Evolutionary conservation across 2,888 invertebrate species (phyloP).

Genomic region (Heliconius erato): DNA sequence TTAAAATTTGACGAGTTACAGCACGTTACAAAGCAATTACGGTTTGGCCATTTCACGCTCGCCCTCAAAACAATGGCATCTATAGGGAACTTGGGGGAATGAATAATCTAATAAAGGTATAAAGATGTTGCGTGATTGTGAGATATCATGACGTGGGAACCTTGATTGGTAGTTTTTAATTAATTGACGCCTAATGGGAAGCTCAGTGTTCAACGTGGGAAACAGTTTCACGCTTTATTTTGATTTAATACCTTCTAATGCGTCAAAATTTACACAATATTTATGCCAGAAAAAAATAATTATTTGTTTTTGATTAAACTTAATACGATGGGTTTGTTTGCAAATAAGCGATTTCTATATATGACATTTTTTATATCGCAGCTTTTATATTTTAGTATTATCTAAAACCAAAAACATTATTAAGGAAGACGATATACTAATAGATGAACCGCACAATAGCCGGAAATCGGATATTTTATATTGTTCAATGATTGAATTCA

Average conservation of each 20-base stretch:
- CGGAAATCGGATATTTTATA: constrained; percentile 83
- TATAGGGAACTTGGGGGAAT: constrained; percentile 58
- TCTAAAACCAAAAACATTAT: constrained; percentile 25
- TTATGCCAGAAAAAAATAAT: background rate
- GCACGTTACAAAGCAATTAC: constrained; percentile 64
- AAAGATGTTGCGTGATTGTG: constrained; percentile 86
- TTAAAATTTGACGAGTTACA: constrained; percentile 53
- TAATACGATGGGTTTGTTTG: background rate
- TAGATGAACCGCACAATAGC: constrained; percentile 58
- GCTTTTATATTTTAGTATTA: background rate
- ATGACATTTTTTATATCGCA: no score
- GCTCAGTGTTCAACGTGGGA: constrained; percentile 74
- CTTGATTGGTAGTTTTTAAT: constrained; percentile 81
- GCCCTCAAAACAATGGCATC: constrained; percentile 80
- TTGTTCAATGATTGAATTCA: no score
- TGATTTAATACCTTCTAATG: constrained; percentile 41
- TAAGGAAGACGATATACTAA: constrained; percentile 47
- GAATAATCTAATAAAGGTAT: constrained; percentile 78
- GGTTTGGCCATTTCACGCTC: constrained; percentile 79
- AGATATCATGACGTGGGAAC: constrained; percentile 83
- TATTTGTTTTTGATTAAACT: background rate
- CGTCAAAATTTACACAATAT: background rate
- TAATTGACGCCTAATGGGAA: constrained; percentile 75
- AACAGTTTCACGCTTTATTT: constrained; percentile 52
- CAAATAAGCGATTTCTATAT: background rate